Evolutionary conservation across 2,797 vertebrate genomes (phyloP), one percentile per base, ranked within the genome.

Genomic region (Manis pentadactyla): DNA sequence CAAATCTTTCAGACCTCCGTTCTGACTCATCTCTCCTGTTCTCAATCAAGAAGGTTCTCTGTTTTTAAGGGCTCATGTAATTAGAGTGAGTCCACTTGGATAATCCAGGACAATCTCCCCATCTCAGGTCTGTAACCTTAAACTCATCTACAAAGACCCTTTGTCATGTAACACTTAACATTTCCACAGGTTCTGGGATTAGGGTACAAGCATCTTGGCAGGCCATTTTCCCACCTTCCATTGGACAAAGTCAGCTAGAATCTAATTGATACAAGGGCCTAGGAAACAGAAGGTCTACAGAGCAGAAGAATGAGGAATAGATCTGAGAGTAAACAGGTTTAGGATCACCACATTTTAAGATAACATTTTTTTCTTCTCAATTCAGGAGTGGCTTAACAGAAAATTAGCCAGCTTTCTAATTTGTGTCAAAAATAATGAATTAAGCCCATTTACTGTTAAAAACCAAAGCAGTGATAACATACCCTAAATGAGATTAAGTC

Each of bases 401-500:
- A 39, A 75, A 92, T 14, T 83, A 39, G 66, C 29, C 53, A 82
- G 39, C 21, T 89, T 89, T 75, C 49, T 66, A 51, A 55, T 53
- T 90, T 49, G 69, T 88, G 14, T 84, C 34, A 91, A 74, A 93
- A 75, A 86, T 27, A 92, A 92, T n/a, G 39, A 77, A 71, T 93
- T 87, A 71, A 93, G 31, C 11, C 29, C 55, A 21, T 78, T 87
- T 79, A 53, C 55, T 25, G 27, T n/a, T 85, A 93, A 75, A 75
- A 73, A 64, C 4, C 18, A n/a, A 68, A 34, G 82, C 27, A 91
- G 15, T 49, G n/a, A 55, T 73, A 86, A 42, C 4, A 59, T 9
- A 55, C 13, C 17, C 39, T 59, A 1, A 37, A 83, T 73, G 49
- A 90, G n/a, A 82, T 77, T 83, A 71, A 79, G 74, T 91, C 34